phyloP scores from a whole-genome alignment of 2,113 vertebrate species.

The Odontophorus gujanensis region DNA sequence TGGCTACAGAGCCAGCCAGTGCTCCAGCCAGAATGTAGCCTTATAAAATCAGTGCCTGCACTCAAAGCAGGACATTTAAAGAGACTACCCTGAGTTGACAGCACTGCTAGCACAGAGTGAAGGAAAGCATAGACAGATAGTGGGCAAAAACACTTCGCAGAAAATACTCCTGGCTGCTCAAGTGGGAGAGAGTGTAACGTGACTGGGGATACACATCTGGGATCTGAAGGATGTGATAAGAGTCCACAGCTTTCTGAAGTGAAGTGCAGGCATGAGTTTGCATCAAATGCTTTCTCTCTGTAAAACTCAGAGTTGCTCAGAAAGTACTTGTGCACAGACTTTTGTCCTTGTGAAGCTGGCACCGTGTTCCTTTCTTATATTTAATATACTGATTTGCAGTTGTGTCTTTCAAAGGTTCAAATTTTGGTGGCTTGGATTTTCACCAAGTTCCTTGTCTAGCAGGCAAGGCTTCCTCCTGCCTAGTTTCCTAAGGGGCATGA shows the following conservation, averaged over 20 bases:
- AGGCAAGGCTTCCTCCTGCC: background rate
- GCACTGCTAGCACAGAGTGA: background rate
- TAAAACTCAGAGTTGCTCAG: background rate
- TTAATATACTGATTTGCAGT: background rate
- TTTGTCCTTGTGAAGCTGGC: background rate
- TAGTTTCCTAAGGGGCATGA: background rate
- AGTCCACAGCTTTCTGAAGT: background rate
- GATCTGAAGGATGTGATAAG: background rate
- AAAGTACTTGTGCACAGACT: background rate
- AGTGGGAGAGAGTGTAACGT: background rate
- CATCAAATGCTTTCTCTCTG: conserved; percentile 1
- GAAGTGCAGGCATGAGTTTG: background rate
- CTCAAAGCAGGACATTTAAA: background rate
- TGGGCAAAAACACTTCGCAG: conserved; percentile 42
- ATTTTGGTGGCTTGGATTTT: background rate
- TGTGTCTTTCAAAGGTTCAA: background rate
- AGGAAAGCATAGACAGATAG: background rate
- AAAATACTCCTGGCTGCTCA: background rate
- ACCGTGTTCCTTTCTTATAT: background rate
- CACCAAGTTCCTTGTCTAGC: background rate
- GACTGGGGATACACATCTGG: background rate
- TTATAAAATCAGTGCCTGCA: background rate
- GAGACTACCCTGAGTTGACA: background rate
- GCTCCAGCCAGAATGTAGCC: background rate
- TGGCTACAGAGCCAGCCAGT: background rate